phyloP scores from a whole-genome alignment of 2,888 invertebrate species.

The Boloria euphrosyne region DNA sequence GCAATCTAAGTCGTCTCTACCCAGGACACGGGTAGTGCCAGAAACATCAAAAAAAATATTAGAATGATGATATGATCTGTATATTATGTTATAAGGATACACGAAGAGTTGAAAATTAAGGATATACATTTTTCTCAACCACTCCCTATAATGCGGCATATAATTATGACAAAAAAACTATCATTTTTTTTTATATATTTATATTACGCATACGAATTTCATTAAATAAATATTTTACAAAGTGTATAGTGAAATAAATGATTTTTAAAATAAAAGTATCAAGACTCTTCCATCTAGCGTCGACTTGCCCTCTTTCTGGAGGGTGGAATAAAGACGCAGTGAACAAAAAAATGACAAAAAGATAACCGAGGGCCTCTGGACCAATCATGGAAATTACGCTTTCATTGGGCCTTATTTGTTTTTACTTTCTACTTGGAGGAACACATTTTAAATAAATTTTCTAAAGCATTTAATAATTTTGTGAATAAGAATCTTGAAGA shows the following conservation, averaged over 20 bases:
- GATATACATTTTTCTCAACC: too few species aligned
- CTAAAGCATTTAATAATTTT: slow-evolving; percentile 8
- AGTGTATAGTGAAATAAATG: neutral
- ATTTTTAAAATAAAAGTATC: slow-evolving; percentile 52
- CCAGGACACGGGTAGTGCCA: too few species aligned
- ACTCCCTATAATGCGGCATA: too few species aligned
- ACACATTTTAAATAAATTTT: slow-evolving; percentile 14
- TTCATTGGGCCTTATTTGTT: slow-evolving; percentile 36
- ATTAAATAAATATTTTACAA: neutral
- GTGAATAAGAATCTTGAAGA: too few species aligned
- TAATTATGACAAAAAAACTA: too few species aligned
- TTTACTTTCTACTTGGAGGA: slow-evolving; percentile 20
- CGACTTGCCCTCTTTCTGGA: slow-evolving; percentile 68
- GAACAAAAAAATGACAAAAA: slow-evolving; percentile 69
- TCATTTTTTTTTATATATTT: too few species aligned
- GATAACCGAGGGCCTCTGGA: slow-evolving; percentile 62
- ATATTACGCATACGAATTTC: neutral
- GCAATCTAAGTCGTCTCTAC: too few species aligned
- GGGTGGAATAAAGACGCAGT: slow-evolving; percentile 73
- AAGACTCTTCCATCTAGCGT: slow-evolving; percentile 47
- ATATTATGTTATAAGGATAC: too few species aligned
- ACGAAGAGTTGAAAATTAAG: too few species aligned
- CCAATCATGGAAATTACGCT: slow-evolving; percentile 76
- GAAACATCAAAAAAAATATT: too few species aligned
- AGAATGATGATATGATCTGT: too few species aligned